These are phyloP conservation scores for Emmelina monodactyla DNA, from an alignment of 2,888 invertebrate genomes.

Conservation along the genomic window DNA sequence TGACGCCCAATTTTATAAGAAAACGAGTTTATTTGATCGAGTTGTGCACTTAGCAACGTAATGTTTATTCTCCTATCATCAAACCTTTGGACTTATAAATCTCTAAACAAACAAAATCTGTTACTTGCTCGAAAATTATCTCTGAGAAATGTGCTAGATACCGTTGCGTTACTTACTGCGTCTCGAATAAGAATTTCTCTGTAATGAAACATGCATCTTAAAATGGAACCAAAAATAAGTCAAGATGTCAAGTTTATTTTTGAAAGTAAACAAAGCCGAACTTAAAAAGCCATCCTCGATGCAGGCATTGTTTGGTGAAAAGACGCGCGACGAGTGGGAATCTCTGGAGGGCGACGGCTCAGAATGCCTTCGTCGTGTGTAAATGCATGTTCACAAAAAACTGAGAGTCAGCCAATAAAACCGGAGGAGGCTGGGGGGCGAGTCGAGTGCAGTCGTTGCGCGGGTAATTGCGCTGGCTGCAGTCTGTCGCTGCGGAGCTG, in stretches of 20 bases:
- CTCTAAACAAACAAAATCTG: too few relatives aligned
- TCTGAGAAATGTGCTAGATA: too few relatives aligned
- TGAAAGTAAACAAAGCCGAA: conserved; percentile 7
- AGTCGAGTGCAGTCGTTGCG: conserved; percentile 47
- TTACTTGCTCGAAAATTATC: too few relatives aligned
- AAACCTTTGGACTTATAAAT: neutral
- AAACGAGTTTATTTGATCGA: too few relatives aligned
- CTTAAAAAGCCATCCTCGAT: conserved; percentile 31
- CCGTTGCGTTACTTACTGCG: too few relatives aligned
- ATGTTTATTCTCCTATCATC: too few relatives aligned
- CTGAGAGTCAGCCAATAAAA: conserved; percentile 60
- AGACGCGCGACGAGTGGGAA: conserved; percentile 51
- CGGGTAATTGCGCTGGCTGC: conserved; percentile 43
- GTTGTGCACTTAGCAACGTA: too few relatives aligned
- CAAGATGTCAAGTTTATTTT: too few relatives aligned
- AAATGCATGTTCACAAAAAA: conserved; percentile 56
- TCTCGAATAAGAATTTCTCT: too few relatives aligned
- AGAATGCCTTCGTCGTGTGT: conserved; percentile 56
- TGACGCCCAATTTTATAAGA: too few relatives aligned
- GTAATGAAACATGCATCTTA: too few relatives aligned
- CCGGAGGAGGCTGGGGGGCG: conserved; percentile 56
- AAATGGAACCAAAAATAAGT: too few relatives aligned
- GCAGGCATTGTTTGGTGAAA: conserved; percentile 49
- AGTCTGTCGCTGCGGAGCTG: conserved; percentile 52
- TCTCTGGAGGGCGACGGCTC: conserved; percentile 48